These are phyloP conservation scores for Leiothrix lutea DNA, from an alignment of 2,113 vertebrate genomes.

Conservation along the genomic window DNA sequence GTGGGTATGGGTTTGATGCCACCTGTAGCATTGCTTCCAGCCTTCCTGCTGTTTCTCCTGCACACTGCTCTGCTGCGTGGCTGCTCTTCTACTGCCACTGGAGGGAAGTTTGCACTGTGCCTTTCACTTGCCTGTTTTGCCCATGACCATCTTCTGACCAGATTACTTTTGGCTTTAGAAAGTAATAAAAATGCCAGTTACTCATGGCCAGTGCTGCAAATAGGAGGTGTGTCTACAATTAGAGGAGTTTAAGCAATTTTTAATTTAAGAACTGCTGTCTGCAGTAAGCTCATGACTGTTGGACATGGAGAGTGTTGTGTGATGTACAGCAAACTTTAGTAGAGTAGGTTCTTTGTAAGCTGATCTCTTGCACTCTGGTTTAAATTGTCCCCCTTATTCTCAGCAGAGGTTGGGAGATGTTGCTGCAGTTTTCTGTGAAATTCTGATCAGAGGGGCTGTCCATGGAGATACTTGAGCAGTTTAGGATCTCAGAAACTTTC, in stretches of 20 bases:
- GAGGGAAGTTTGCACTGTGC: background rate
- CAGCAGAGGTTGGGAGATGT: background rate
- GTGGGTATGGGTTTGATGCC: background rate
- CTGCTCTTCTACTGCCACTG: background rate
- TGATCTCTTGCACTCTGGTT: background rate
- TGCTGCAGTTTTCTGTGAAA: background rate
- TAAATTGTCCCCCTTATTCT: background rate
- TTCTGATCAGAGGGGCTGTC: background rate
- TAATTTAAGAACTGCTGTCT: background rate
- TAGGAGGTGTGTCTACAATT: background rate
- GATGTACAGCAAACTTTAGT: background rate
- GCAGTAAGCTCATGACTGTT: background rate
- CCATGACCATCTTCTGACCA: background rate
- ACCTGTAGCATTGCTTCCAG: background rate
- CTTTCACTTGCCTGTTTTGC: background rate
- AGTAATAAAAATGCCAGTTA: background rate
- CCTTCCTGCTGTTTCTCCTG: background rate
- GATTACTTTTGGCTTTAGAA: background rate
- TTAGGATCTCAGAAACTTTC: background rate
- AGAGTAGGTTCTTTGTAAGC: too few relatives aligned
- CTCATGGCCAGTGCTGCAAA: background rate
- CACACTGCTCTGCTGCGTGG: background rate
- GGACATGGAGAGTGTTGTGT: accelerated
- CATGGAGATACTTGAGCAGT: background rate
- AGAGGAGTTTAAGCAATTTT: background rate